A percentile compares a stretch with the other conserved stretches of the same genome.
Evolutionary conservation across 2,888 invertebrate species (phyloP).

Genomic region (Cantharis rufa): DNA sequence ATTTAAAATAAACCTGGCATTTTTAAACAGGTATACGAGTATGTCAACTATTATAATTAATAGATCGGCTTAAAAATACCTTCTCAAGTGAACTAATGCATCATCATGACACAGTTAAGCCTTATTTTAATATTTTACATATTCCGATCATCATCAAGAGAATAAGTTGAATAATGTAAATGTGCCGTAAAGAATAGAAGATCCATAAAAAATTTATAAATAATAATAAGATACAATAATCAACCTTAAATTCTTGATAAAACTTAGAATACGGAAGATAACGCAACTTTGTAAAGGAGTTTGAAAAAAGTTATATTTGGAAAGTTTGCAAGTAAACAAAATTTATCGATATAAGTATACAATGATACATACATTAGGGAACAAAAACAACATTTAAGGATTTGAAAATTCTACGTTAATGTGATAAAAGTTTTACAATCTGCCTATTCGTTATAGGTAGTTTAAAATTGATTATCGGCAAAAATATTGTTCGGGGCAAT

Average conservation of each 20-base stretch:
- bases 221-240: background rate
- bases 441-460: background rate
- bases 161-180: background rate
- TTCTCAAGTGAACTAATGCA: background rate
- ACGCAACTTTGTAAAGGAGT: background rate
- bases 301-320: background rate
- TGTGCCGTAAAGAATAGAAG: background rate
- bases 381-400: slow-evolving; percentile 1
- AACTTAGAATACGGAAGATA: background rate
- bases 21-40: background rate
- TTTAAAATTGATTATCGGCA: background rate
- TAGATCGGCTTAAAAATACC: background rate
- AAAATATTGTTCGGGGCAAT: background rate
- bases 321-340: slow-evolving; percentile 2
- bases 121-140: background rate
- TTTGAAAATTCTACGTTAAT: background rate
- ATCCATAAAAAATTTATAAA: background rate
- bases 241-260: background rate
- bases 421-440: background rate
- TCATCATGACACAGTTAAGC: background rate
- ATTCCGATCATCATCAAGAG: background rate
- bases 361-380: slow-evolving; percentile 3
- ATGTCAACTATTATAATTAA: background rate
- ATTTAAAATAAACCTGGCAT: background rate
- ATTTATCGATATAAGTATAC: background rate